Evolutionary conservation across 2,888 invertebrate genomes (phyloP).

Genomic region (Cheilosia soror): DNA sequence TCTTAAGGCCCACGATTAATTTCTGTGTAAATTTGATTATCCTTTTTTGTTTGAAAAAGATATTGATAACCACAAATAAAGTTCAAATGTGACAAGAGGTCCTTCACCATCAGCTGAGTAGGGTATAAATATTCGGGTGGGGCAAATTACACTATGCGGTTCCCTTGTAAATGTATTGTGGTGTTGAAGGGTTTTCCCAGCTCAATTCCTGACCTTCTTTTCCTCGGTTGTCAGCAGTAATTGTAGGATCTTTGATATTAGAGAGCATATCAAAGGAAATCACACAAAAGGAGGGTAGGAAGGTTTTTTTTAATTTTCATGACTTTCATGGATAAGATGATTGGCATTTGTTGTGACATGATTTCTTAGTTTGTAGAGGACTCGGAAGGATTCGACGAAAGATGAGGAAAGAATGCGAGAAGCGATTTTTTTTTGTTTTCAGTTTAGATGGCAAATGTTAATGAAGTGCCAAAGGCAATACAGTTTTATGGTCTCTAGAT

Average conservation of each 20-base stretch:
- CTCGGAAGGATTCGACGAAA: slow-evolving; percentile 7
- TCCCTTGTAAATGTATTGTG: slow-evolving; percentile 53
- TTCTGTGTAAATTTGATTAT: slow-evolving; percentile 71
- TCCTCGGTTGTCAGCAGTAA: slow-evolving; percentile 57
- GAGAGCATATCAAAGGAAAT: slow-evolving; percentile 10
- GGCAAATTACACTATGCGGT: slow-evolving; percentile 60
- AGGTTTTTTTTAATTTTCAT: slow-evolving; percentile 37
- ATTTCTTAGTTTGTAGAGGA: slow-evolving; percentile 50
- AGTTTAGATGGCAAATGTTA: slow-evolving; percentile 28
- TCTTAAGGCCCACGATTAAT: slow-evolving; percentile 53
- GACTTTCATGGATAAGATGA: slow-evolving; percentile 48
- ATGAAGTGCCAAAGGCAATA: slow-evolving; percentile 34
- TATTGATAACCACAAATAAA: slow-evolving; percentile 64
- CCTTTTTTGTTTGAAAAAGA: slow-evolving; percentile 45
- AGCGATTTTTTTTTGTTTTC: slow-evolving; percentile 9
- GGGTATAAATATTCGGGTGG: slow-evolving; percentile 11
- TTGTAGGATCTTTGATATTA: slow-evolving; percentile 34
- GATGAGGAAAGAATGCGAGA: not conserved
- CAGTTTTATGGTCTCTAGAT: slow-evolving; percentile 10
- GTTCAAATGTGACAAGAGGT: slow-evolving; percentile 64
- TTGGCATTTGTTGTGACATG: slow-evolving; percentile 60
- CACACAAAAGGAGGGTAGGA: not conserved
- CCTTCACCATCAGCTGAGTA: slow-evolving; percentile 12
- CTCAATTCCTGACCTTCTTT: slow-evolving; percentile 66
- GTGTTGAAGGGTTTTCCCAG: slow-evolving; percentile 44